Conservation (phyloP, 1,140 invertebrate genomes). For the Monomorium pharaonis region DNA sequence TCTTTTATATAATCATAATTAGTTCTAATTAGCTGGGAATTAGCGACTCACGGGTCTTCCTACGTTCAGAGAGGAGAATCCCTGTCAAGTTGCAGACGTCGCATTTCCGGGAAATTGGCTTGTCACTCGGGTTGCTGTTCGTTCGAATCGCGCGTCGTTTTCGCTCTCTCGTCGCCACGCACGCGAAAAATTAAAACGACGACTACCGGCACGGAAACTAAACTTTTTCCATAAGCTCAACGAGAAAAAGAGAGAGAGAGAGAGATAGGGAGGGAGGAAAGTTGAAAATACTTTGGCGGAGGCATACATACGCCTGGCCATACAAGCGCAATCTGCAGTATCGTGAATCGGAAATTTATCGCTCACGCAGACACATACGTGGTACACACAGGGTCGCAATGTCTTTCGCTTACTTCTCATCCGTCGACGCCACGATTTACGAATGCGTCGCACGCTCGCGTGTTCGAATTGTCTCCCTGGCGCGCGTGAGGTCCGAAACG, state of each 20-base stretch:
- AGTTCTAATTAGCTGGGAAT: constrained; percentile 2
- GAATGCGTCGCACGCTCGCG: constrained; percentile 24
- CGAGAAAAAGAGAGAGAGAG: too few species aligned
- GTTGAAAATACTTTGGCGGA: constrained; percentile 32
- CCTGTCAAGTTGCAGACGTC: not conserved
- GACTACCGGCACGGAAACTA: not conserved
- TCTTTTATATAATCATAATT: not conserved
- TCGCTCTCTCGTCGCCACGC: not conserved
- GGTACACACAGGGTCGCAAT: not conserved
- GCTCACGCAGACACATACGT: not conserved
- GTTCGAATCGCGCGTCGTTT: not conserved
- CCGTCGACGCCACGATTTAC: constrained; percentile 17
- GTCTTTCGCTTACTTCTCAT: constrained; percentile 15
- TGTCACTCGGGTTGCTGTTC: not conserved
- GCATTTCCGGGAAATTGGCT: not conserved
- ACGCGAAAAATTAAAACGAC: constrained; percentile 16
- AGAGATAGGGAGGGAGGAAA: constrained; percentile 38
- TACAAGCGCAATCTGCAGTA: constrained; percentile 27
- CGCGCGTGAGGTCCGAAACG: constrained; percentile 14
- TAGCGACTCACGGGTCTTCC: not conserved
- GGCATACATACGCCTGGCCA: not conserved
- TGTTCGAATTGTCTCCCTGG: constrained; percentile 39
- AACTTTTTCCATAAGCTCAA: constrained; percentile 49
- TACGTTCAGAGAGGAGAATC: not conserved
- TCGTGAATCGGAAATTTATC: constrained; percentile 62